Percentiles rank a stretch among this genome's conserved stretches.
Evolutionary conservation across 1,140 invertebrate species (phyloP).

Genomic region (Ridgeia piscesae): DNA sequence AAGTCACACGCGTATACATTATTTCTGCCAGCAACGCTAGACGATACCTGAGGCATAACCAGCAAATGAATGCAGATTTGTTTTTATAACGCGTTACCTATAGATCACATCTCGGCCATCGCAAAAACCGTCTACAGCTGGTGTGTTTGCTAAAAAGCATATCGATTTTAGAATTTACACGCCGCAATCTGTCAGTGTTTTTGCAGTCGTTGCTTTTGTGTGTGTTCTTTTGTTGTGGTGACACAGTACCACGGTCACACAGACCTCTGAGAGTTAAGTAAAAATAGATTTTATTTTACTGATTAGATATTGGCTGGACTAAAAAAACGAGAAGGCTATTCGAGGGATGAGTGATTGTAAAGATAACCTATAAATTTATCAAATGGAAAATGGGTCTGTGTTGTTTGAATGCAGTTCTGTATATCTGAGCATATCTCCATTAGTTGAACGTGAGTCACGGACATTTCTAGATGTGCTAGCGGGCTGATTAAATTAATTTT

Average conservation of each 20-base stretch:
- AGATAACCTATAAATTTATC: no score
- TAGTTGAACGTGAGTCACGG: no score
- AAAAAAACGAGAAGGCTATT: not conserved
- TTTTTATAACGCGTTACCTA: no score
- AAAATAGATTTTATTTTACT: slow-evolving; percentile 2
- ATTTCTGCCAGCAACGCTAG: not conserved
- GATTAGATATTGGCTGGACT: not conserved
- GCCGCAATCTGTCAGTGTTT: not conserved
- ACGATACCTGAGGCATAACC: not conserved
- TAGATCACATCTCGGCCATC: not conserved
- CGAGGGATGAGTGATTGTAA: no score
- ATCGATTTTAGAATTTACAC: not conserved
- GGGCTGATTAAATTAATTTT: no score
- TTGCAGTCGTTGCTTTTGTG: not conserved
- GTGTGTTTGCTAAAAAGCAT: not conserved
- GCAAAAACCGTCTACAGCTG: not conserved
- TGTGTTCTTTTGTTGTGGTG: not conserved
- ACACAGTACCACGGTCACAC: no score
- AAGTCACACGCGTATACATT: not conserved
- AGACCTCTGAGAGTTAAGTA: not conserved
- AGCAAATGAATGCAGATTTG: no score
- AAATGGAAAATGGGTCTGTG: no score
- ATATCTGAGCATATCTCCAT: no score
- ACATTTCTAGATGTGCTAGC: no score
- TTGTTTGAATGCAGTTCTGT: no score